Evolutionary conservation across 1,140 invertebrate species (phyloP).

Genomic region (Zaprionus capensis): DNA sequence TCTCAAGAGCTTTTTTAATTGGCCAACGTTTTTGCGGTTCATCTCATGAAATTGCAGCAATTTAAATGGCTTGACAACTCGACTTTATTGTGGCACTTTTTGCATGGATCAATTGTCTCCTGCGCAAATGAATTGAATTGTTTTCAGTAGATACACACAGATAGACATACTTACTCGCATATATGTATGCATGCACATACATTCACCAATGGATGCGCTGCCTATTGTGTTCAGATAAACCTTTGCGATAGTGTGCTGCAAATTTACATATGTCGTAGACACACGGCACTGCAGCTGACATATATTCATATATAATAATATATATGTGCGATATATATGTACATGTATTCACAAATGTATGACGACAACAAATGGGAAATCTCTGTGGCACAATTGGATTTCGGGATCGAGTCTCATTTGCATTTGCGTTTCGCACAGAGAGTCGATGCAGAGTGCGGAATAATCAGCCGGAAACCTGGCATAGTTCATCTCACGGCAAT

Average conservation of each 20-base stretch:
- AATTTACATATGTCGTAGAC: constrained; percentile 58
- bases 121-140: constrained; percentile 44
- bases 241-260: constrained; percentile 6
- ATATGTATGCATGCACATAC: not conserved
- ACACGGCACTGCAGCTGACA: not conserved
- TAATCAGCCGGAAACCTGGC: constrained; percentile 23
- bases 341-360: not conserved
- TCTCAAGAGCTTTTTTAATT: constrained; percentile 16
- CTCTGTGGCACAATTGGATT: constrained; percentile 15
- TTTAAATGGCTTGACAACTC: constrained; percentile 19
- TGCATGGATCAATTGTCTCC: constrained; percentile 36
- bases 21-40: not conserved
- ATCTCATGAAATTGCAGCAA: constrained; percentile 29
- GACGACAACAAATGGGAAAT: constrained; percentile 15
- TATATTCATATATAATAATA: not conserved
- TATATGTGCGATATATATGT: not conserved
- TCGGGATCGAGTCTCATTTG: constrained; percentile 27
- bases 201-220: constrained; percentile 50
- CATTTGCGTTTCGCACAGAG: constrained; percentile 13
- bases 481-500: constrained; percentile 35
- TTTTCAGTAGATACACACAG: not conserved
- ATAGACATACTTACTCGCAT: not conserved
- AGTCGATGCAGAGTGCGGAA: not conserved
- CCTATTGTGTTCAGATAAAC: constrained; percentile 49
- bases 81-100: constrained; percentile 15